phyloP scores from a whole-genome alignment of 37 sponge, comb jelly and placozoan genomes.

The Crambe crambe region DNA sequence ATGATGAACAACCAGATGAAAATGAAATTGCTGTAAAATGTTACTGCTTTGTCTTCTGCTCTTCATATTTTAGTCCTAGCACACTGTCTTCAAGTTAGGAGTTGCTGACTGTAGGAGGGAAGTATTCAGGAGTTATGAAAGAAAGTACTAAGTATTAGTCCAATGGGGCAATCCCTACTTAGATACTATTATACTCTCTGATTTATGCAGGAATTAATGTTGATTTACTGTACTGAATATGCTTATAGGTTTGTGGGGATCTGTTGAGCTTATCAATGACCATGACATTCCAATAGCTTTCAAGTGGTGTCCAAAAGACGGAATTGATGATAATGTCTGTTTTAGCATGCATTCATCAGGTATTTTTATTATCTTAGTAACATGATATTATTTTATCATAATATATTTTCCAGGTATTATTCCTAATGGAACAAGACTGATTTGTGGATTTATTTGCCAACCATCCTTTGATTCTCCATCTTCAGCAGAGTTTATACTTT shows the following conservation, averaged over 20 bases:
- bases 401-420: conserved; percentile 44
- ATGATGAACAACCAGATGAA: too few species aligned
- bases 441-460: conserved; percentile 69
- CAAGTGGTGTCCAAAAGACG: conserved; percentile 47
- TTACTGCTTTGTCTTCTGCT: too few species aligned
- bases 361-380: not conserved
- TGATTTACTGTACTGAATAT: not conserved
- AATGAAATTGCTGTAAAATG: too few species aligned
- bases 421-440: conserved; percentile 52
- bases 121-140: too few species aligned
- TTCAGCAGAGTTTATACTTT: conserved; percentile 44
- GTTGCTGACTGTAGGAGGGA: too few species aligned
- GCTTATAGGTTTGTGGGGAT: conserved; percentile 21
- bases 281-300: conserved; percentile 43
- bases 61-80: too few species aligned
- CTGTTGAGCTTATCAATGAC: not conserved
- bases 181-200: too few species aligned
- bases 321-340: conserved; percentile 8
- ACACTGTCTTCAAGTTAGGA: too few species aligned
- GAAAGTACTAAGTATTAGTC: too few species aligned
- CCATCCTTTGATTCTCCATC: conserved; percentile 48
- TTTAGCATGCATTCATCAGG: conserved; percentile 38
- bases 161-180: too few species aligned
- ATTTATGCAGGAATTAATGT: too few species aligned
- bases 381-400: not conserved